Conservation (phyloP, 2,797 vertebrate species). For the Amniataba percoides region DNA sequence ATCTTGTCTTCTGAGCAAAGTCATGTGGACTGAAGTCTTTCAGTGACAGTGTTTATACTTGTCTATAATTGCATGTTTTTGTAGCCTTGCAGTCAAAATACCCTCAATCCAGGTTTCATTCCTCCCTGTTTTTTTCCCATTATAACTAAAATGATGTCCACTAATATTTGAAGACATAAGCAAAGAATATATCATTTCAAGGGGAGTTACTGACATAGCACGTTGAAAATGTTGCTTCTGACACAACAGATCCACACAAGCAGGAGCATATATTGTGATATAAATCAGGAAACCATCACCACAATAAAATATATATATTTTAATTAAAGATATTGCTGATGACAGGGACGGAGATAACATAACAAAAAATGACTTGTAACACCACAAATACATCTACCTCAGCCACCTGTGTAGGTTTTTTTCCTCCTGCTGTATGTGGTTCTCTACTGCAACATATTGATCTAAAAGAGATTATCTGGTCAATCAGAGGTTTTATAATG, state of each 20-base stretch:
- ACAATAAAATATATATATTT: no score
- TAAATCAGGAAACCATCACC: not conserved
- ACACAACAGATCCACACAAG: no score
- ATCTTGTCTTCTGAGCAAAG: not conserved
- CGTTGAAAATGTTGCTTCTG: not conserved
- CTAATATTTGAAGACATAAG: not conserved
- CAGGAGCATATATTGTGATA: no score
- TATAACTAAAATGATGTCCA: not conserved
- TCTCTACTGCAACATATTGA: not conserved
- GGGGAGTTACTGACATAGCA: not conserved
- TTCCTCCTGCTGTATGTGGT: not conserved
- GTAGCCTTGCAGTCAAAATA: not conserved
- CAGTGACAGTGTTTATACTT: not conserved
- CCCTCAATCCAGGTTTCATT: not conserved
- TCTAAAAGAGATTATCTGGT: no score
- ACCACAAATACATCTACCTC: no score
- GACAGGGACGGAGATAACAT: not conserved
- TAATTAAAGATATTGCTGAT: not conserved
- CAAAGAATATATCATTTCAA: not conserved
- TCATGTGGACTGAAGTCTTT: not conserved
- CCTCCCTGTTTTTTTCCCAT: not conserved
- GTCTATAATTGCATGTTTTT: not conserved
- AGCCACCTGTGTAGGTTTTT: not conserved
- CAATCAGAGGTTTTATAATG: not conserved
- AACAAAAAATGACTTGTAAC: no score